Evolutionary conservation across 2,888 invertebrate species (phyloP).

Genomic region (Cheilosia impressa): DNA sequence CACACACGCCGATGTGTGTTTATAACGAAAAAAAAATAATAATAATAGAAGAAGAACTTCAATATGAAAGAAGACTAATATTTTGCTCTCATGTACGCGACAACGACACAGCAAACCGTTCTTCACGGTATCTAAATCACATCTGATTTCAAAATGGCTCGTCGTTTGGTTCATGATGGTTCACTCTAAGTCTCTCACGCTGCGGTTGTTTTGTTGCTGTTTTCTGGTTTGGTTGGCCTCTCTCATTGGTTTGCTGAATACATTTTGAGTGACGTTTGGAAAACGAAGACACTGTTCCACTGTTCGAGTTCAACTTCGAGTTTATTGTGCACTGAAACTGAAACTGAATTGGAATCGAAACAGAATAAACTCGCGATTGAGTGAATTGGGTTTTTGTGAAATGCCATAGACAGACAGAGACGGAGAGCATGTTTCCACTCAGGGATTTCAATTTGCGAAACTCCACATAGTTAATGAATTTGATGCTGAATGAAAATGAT

Average conservation of each 20-base stretch:
- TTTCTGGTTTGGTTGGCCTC: not conserved
- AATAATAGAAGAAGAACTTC: slow-evolving; percentile 37
- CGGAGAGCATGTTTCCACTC: too few species aligned
- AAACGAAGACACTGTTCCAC: rapidly evolving
- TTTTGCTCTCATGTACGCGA: slow-evolving; percentile 56
- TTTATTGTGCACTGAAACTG: too few species aligned
- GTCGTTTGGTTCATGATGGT: slow-evolving; percentile 2
- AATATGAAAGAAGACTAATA: slow-evolving; percentile 37
- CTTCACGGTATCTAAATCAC: slow-evolving; percentile 71
- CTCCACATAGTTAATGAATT: too few species aligned
- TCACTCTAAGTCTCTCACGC: too few species aligned
- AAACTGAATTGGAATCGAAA: too few species aligned
- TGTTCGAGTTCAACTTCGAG: too few species aligned
- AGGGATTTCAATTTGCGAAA: too few species aligned
- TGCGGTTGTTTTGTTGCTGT: not conserved
- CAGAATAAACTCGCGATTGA: too few species aligned
- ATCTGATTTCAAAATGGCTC: slow-evolving; percentile 64
- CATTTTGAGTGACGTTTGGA: not conserved
- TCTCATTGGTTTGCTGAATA: slow-evolving; percentile 1
- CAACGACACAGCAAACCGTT: slow-evolving; percentile 58
- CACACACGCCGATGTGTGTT: slow-evolving; percentile 3
- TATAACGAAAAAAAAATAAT: slow-evolving; percentile 3
- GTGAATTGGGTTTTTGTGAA: too few species aligned
- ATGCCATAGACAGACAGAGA: too few species aligned
- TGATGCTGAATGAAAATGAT: too few species aligned